Base-by-base conservation (phyloP, 1,140 invertebrate species). In the Cydia amplana region DNA sequence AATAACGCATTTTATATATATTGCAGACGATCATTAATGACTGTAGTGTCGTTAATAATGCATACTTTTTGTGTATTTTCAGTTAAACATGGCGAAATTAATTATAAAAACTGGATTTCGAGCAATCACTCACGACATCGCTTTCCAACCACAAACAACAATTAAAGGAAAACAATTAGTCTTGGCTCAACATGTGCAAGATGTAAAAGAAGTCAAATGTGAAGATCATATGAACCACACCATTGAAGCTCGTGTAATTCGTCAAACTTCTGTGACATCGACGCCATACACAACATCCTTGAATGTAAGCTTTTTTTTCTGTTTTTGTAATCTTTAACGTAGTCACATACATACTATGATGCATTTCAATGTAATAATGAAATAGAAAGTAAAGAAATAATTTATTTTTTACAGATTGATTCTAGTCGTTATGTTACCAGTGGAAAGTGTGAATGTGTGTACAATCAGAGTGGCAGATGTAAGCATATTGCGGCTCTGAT, bases 31-130 rank as follows among this genome's bases (percentile, higher is more conserved):
- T 25, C 25, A 25, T 25, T 25, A 1, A 25, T 25, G 25, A 25
- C 25, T 18, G 14, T 63, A 18, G 6, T 18, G 9, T 70, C 25
- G n/a, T n/a, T n/a, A n/a, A n/a, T n/a, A n/a, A n/a, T n/a, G n/a
- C n/a, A n/a, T n/a, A n/a, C n/a, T n/a, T n/a, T n/a, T n/a, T n/a
- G n/a, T n/a, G n/a, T n/a, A n/a, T n/a, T n/a, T n/a, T n/a, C n/a
- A n/a, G n/a, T n/a, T 70, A 36, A 70, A 70, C 65, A 70, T 70
- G 65, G 65, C 65, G 6, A 70, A 72, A 72, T 72, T 49, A 36
- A 72, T 40, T 72, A 46, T 72, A 4, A 72, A 72, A 49, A 72
- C 70, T 72, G 28, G 70, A 72, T 72, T 72, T 16, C 18, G 43
- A 23, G 64, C 64, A 23, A 9, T 67, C 64, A 18, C n/a, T n/a